A percentile compares a stretch with the other conserved stretches of the same genome.
Conservation (phyloP, 2,797 vertebrate genomes). For the Syngnathus acus region DNA sequence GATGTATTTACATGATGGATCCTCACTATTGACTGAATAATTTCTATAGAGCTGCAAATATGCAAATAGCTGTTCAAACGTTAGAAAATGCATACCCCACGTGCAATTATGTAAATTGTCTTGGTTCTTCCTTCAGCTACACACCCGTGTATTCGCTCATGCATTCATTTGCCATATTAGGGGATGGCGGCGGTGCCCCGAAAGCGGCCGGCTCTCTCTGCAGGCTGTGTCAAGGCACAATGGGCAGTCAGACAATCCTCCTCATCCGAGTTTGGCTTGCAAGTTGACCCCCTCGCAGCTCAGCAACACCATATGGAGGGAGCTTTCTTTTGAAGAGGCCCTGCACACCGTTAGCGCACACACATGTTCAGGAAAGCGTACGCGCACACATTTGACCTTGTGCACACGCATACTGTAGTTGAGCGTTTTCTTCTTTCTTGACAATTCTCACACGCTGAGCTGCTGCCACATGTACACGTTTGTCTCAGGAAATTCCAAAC, state of each 20-base stretch:
- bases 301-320: conserved; percentile 37
- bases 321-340: conserved; percentile 43
- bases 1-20: conserved; percentile 72
- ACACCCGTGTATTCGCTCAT: conserved; percentile 69
- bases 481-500: conserved; percentile 27
- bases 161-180: conserved; percentile 75
- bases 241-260: conserved; percentile 42
- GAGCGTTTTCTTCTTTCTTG: conserved; percentile 21
- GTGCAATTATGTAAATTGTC: conserved; percentile 75
- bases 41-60: conserved; percentile 69
- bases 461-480: conserved; percentile 12
- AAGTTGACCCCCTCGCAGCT: conserved; percentile 45
- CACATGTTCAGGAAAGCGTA: not conserved
- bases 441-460: conserved; percentile 17
- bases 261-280: conserved; percentile 37
- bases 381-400: conserved; percentile 10
- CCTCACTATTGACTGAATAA: conserved; percentile 69
- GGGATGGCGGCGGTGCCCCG: conserved; percentile 48
- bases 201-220: conserved; percentile 53
- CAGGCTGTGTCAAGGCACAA: conserved; percentile 57
- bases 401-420: conserved; percentile 4
- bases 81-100: conserved; percentile 67
- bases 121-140: conserved; percentile 75
- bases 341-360: conserved; percentile 16
- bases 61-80: conserved; percentile 67